Conservation (phyloP, 2,888 invertebrate species). For the Phalera bucephala region DNA sequence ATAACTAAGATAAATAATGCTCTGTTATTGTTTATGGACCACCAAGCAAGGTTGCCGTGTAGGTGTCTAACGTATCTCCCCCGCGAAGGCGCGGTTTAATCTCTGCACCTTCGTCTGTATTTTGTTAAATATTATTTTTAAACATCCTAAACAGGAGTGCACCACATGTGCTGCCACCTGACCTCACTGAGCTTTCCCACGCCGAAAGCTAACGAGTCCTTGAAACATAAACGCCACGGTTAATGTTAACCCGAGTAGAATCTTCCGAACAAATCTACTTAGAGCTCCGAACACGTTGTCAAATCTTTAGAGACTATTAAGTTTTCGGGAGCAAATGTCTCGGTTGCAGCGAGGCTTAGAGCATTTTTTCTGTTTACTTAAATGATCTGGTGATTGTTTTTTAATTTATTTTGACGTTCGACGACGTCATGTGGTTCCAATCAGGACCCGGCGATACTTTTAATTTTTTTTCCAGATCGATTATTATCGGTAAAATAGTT, state of each 20-base stretch:
- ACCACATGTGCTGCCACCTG: conserved; percentile 80
- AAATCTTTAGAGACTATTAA: conserved; percentile 36
- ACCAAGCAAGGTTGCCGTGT: conserved; percentile 47
- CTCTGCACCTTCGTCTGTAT: conserved; percentile 62
- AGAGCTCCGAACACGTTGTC: conserved; percentile 37
- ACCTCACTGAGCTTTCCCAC: conserved; percentile 78
- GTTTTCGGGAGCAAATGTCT: conserved; percentile 73
- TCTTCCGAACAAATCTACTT: conserved; percentile 40
- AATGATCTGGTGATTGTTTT: conserved; percentile 82
- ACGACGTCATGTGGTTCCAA: conserved; percentile 80
- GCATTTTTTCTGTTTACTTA: conserved; percentile 76
- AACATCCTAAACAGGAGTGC: conserved; percentile 70
- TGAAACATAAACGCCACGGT: conserved; percentile 59
- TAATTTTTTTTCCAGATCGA: conserved; percentile 59
- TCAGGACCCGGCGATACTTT: conserved; percentile 65
- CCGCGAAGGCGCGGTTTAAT: conserved; percentile 61
- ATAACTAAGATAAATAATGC: conserved; percentile 62
- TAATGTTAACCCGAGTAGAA: conserved; percentile 50
- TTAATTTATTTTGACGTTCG: conserved; percentile 77
- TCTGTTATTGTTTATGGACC: conserved; percentile 76
- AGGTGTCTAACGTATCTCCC: conserved; percentile 51
- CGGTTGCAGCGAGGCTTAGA: conserved; percentile 65
- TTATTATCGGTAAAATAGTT: conserved; percentile 42
- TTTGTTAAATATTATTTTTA: conserved; percentile 77
- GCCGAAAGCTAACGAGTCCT: conserved; percentile 55